A percentile compares a stretch with the other conserved stretches of the same genome.
Conservation (phyloP, 2,888 invertebrate species). For the Argyresthia goedartella region DNA sequence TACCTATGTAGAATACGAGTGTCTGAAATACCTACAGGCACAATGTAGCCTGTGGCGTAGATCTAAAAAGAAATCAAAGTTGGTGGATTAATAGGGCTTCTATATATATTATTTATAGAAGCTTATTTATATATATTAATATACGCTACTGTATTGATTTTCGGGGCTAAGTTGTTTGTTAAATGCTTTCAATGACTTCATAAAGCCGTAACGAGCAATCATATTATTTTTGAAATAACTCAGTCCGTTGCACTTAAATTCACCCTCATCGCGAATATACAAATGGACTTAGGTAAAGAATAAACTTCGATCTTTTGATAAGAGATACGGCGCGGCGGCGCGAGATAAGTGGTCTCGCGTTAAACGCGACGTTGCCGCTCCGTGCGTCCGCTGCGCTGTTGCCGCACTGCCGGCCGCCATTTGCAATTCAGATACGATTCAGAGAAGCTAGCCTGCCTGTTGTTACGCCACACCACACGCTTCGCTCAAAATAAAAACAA, state of each 20-base stretch:
- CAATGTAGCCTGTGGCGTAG: too few relatives aligned
- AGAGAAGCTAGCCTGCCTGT: constrained; percentile 22
- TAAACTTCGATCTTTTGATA: constrained; percentile 23
- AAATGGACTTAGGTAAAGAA: too few relatives aligned
- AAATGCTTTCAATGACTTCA: background rate
- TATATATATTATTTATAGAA: too few relatives aligned
- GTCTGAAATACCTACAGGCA: too few relatives aligned
- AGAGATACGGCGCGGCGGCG: constrained; percentile 26
- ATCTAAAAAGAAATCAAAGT: too few relatives aligned
- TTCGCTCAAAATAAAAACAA: constrained; percentile 60
- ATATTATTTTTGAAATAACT: background rate
- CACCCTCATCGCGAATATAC: too few relatives aligned
- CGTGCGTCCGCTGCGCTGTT: constrained; percentile 30
- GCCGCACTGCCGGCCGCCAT: constrained; percentile 42
- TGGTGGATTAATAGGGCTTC: too few relatives aligned
- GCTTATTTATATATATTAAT: too few relatives aligned
- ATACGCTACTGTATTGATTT: too few relatives aligned
- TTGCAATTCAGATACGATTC: constrained; percentile 51
- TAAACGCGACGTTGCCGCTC: constrained; percentile 44
- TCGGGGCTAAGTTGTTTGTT: too few relatives aligned
- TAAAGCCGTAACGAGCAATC: background rate
- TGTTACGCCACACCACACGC: constrained; percentile 41
- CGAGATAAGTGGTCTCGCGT: constrained; percentile 25
- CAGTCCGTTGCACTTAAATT: background rate
- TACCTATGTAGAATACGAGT: background rate